phyloP scores from a whole-genome alignment of 2,888 invertebrate genomes.

The Synanthedon formicaeformis region DNA sequence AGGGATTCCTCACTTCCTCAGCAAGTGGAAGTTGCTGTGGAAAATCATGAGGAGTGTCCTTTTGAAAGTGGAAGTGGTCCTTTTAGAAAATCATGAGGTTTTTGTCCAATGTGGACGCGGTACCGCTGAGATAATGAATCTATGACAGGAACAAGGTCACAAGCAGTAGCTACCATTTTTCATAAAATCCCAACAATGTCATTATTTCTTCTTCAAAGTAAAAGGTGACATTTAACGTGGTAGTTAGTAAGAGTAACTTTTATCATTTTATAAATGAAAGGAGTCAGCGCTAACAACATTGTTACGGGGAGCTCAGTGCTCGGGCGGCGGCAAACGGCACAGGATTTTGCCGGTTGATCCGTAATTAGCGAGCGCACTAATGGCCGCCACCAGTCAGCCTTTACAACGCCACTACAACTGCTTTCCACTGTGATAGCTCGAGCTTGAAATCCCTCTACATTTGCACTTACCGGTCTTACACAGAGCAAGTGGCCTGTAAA shows the following conservation, averaged over 20 bases:
- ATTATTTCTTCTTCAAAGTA: too few relatives aligned
- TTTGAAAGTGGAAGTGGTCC: too few relatives aligned
- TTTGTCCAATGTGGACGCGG: too few relatives aligned
- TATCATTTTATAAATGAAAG: background rate
- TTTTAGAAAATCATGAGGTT: too few relatives aligned
- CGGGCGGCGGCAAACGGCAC: slow-evolving; percentile 5
- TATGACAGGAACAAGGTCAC: too few relatives aligned
- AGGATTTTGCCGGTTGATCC: slow-evolving; percentile 26
- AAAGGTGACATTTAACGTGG: background rate
- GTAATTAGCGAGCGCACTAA: slow-evolving; percentile 35
- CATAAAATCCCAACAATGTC: too few relatives aligned
- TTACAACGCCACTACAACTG: slow-evolving; percentile 7
- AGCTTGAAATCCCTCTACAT: background rate
- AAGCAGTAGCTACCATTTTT: too few relatives aligned
- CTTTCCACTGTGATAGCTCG: background rate
- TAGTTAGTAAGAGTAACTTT: background rate
- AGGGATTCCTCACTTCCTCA: too few relatives aligned
- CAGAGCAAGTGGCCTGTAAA: background rate
- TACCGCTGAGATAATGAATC: too few relatives aligned
- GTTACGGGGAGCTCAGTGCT: background rate
- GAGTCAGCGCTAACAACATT: background rate
- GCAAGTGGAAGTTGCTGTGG: too few relatives aligned
- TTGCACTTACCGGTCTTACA: background rate
- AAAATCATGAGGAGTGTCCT: too few relatives aligned
- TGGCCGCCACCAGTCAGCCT: slow-evolving; percentile 34